Conservation (phyloP, 1,140 invertebrate genomes). For the Microvelia longipes region DNA sequence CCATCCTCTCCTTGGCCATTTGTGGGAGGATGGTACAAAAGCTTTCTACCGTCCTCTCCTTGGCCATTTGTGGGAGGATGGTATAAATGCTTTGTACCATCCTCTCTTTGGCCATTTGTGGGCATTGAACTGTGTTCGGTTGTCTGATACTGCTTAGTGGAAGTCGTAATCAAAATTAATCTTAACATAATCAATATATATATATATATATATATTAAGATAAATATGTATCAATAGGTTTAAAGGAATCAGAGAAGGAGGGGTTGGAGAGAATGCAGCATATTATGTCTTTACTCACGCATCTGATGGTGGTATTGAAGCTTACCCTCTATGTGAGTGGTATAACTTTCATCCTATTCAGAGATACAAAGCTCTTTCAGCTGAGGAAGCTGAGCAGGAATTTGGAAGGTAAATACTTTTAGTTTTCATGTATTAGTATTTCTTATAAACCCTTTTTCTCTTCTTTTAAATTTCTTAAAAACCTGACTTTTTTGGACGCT, state of each 20-base stretch:
- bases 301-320: conserved; percentile 84
- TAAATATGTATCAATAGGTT: conserved; percentile 36
- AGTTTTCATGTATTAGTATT: background rate
- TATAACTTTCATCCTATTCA: conserved; percentile 80
- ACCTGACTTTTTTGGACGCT: background rate
- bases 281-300: conserved; percentile 95
- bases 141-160: no score
- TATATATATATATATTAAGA: no score
- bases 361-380: conserved; percentile 79
- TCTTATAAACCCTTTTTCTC: background rate
- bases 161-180: no score
- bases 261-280: conserved; percentile 83
- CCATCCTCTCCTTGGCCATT: no score
- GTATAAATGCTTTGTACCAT: no score
- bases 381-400: conserved; percentile 93
- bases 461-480: background rate
- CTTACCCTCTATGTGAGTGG: conserved; percentile 89
- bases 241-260: conserved; percentile 80
- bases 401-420: conserved; percentile 48
- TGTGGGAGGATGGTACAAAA: no score
- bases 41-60: no score
- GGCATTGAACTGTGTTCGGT: no score
- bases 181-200: no score
- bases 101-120: no score
- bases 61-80: no score